Evolutionary conservation across 1,140 invertebrate species (phyloP), one percentile per base, ranked within the genome.

Genomic region (Anastatus disparis): DNA sequence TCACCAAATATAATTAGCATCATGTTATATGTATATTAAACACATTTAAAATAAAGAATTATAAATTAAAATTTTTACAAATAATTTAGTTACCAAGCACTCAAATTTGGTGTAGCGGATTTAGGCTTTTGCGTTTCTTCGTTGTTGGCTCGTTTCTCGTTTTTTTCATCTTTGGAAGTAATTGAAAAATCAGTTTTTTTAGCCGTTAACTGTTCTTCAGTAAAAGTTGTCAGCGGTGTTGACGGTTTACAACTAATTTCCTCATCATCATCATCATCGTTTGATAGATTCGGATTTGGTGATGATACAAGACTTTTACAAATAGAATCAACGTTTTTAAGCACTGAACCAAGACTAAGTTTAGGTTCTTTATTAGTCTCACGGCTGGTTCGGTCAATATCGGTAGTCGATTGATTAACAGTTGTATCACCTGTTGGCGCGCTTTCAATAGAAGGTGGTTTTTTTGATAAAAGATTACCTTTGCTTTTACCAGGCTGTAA

Each of bases 401-500:
- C 77, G n/a, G 26, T 55, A 2, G 56, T 59, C 24, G 72, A 61
- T 48, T 76, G 74, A 53, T 72, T 68, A 1, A 59, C 42, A 2
- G 72, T 20, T 0, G 73, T 61, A 27, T 80, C 77, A 10, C 53
- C 74, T 3, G 56, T 69, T 20, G 73, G 77, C 0, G 38, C 59
- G 35, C 48, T 77, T 1, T 76, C 67, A 4, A 75, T 59, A 17
- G 78, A 76, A 1, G 79, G 56, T 29, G 81, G 84, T 35, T 85
- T 84, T 52, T 88, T 87, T 24, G 87, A 76, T 15, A 94, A 84
- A n/a, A 94, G 85, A 86, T 94, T 95, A 2, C 93, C 93, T 85
- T 94, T 94, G 74, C 92, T 91, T 85, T 95, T 94, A 4, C 93
- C 93, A 9, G 93, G 93, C 76, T 95, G 93, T 24, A 95, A 81